Base-by-base conservation (phyloP, 2,797 vertebrate species). In the Sebastes iracundus region DNA sequence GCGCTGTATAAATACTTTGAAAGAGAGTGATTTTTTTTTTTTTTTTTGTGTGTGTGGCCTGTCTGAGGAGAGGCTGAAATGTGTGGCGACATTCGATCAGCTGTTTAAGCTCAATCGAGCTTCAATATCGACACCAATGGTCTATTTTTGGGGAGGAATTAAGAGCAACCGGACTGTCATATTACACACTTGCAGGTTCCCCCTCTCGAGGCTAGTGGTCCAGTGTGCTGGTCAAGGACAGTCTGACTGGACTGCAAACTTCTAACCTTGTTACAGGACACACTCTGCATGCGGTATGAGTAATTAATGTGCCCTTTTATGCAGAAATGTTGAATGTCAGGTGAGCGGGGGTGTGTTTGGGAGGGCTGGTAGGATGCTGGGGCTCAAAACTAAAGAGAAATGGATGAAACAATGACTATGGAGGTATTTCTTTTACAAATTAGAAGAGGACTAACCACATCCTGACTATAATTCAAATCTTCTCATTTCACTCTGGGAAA, bases 231-330 rank as follows among this genome's bases (percentile, higher is more conserved):
- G 70, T 66, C 85, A 88, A 89, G 90, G 86, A 87, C 87, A 63
- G 60, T 63, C 5, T 68, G 76, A 82, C 68, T 25, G 28, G 65
- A 72, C 53, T 61, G 75, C 61, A 73, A 68, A 80, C 76, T 68
- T 81, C 11, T 84, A 66, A 83, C 83, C 80, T 84, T 79, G 82
- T 80, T 70, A 58, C 61, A 75, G 79, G 83, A 88, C 46, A 77
- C 63, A 4, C 87, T 77, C 79, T 60, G 78, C 72, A 64, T 84
- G 82, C 27, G 79, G 78, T 77, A 58, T 60, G 75, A 85, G 80
- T 85, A 92, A 89, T 88, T 86, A 90, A 78, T 70, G 72, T 62
- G 69, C 63, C 79, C 76, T 85, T 74, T 87, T 59, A 69, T 77
- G 66, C 61, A 70, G 77, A 53, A 63, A 60, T 27, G 59, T 42